phyloP scores from a whole-genome alignment of 2,113 vertebrate genomes.

The Epinephelus moara region DNA sequence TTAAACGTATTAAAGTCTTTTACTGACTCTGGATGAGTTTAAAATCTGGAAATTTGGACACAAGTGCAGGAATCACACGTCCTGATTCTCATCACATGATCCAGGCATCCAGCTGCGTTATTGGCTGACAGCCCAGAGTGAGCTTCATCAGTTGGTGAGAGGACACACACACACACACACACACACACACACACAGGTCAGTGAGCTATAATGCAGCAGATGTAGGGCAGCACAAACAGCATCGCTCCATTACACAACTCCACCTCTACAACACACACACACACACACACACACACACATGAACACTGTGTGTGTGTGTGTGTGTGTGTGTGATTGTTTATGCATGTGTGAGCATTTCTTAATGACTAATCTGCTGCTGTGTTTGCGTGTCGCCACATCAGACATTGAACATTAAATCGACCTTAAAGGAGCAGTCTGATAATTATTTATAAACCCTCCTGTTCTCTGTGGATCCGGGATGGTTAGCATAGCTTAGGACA shows the following conservation, averaged over 20 bases:
- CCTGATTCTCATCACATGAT: constrained; percentile 1
- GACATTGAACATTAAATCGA: background rate
- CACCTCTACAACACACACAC: constrained; percentile 6
- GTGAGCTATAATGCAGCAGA: constrained; percentile 54
- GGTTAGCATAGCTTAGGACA: background rate
- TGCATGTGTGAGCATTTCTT: constrained; percentile 66
- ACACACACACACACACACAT: background rate
- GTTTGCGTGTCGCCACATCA: constrained; percentile 3
- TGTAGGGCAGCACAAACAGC: constrained; percentile 65
- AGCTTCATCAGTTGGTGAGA: too few relatives aligned
- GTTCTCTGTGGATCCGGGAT: too few relatives aligned
- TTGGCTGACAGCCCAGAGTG: background rate
- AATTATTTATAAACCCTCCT: background rate
- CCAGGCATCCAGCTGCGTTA: background rate
- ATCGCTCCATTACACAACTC: constrained; percentile 50
- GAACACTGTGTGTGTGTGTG: background rate
- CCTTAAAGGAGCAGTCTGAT: constrained; percentile 15
- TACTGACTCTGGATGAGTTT: background rate
- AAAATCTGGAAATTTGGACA: background rate
- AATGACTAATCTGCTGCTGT: constrained; percentile 56
- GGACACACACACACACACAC: background rate
- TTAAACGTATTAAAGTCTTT: background rate
- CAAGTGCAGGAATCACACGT: background rate
- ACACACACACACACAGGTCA: constrained; percentile 18
- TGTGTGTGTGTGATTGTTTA: constrained; percentile 17